A percentile compares a stretch with the other conserved stretches of the same genome.
phyloP scores from a whole-genome alignment of 2,797 vertebrate genomes.

The Dryobates pubescens region DNA sequence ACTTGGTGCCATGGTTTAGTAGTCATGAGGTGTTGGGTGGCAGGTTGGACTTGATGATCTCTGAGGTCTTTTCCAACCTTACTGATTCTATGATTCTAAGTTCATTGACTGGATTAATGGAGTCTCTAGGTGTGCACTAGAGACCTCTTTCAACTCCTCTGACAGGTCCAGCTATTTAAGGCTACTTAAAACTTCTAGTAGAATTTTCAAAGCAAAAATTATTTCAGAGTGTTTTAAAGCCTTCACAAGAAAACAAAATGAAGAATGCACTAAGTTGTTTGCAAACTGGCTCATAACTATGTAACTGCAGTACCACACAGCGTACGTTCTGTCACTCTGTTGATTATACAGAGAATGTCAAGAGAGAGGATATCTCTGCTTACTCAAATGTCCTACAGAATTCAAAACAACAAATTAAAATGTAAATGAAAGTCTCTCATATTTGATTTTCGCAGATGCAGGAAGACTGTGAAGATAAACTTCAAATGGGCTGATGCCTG shows the following conservation, averaged over 20 bases:
- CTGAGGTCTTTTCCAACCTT: no score
- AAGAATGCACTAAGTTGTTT: not conserved
- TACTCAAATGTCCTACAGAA: constrained; percentile 2
- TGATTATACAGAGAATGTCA: not conserved
- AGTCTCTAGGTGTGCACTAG: not conserved
- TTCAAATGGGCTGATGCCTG: constrained; percentile 21
- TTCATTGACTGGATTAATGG: not conserved
- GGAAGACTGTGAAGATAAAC: constrained; percentile 27
- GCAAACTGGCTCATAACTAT: not conserved
- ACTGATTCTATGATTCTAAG: no score
- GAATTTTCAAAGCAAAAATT: not conserved
- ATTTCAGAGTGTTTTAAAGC: not conserved
- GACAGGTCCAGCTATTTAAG: not conserved
- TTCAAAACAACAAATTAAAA: constrained; percentile 53
- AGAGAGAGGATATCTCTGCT: not conserved
- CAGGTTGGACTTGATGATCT: no score
- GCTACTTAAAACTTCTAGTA: not conserved
- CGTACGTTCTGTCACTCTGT: not conserved
- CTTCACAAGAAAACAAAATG: not conserved
- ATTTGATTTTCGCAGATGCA: not conserved
- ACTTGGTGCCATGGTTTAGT: no score
- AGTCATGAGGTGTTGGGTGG: no score
- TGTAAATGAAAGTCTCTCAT: constrained; percentile 11
- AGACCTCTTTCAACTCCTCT: not conserved
- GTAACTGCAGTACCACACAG: not conserved